Base-by-base conservation (phyloP, 2,888 invertebrate genomes). In the Branchinecta sandiegonensis region DNA sequence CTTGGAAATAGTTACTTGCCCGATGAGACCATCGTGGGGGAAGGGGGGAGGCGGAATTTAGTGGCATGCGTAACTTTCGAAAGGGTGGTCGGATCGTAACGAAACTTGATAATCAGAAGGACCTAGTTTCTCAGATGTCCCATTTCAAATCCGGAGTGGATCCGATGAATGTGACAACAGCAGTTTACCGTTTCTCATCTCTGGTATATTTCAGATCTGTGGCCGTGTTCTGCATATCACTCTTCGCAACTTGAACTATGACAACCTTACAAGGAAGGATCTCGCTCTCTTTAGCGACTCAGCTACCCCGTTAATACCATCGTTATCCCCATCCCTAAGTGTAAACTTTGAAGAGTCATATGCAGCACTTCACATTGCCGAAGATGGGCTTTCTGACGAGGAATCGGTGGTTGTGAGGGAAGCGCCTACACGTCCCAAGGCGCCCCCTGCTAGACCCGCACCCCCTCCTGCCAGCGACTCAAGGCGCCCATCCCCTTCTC, bases 271-370 rank as follows among this genome's bases (percentile, higher is more conserved):
- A 8, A n/a, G 10, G 17, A 56, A 56, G 10, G 56, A 56, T 14
- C 56, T 56, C 17, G 56, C 56, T 14, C 56, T 56, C n/a, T 56
- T 56, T 56, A 56, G 56, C 17, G 56, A 56, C 56, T 14, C 56
- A 56, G n/a, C 56, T 56, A 8, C 17, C 1, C 56, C 56, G 10
- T 10, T 56, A 56, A 56, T 56, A 56, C 56, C 56, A 56, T 8
- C 56, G n/a, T 56, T 56, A 17, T 14, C 56, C 17, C n/a, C 8
- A 8, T 8, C 56, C 9, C 56, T 17, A 8, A 10, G 56, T 17
- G n/a, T 56, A 14, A 17, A 56, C 17, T 56, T 14, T 17, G 56
- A n/a, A 56, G n/a, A n/a, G 9, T 8, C 8, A 8, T 56, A 14
- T n/a, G 56, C 56, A 56, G 56, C 56, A 56, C n/a, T 56, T 14